Conservation (phyloP, 2,888 invertebrate species). For the Epiblema foenella region DNA sequence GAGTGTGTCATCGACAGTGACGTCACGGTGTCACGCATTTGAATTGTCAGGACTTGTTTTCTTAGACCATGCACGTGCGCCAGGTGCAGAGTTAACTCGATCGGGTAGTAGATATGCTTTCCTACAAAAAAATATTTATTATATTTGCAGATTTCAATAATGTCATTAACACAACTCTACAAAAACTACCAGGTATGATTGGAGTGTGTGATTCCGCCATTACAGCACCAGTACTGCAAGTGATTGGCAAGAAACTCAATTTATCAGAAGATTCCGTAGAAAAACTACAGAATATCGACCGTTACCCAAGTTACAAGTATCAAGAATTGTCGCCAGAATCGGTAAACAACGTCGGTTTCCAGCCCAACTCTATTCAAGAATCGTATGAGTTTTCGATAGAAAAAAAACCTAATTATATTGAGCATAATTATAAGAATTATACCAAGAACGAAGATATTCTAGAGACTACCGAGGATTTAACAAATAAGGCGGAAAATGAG, state of each 20-base stretch:
- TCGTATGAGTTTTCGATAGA: slow-evolving; percentile 20
- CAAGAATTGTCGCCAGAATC: slow-evolving; percentile 40
- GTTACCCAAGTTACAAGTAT: slow-evolving; percentile 40
- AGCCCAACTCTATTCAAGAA: slow-evolving; percentile 28
- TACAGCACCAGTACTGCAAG: slow-evolving; percentile 13
- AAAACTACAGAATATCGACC: slow-evolving; percentile 16
- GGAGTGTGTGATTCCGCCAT: slow-evolving; percentile 10
- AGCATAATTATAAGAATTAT: not conserved
- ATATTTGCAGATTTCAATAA: slow-evolving; percentile 31
- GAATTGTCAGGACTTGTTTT: too few species aligned
- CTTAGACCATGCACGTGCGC: too few species aligned
- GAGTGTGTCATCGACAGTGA: too few species aligned
- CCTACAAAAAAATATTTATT: too few species aligned
- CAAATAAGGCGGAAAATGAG: not conserved
- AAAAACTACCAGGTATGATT: slow-evolving; percentile 3
- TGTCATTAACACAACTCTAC: slow-evolving; percentile 29
- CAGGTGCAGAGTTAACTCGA: too few species aligned
- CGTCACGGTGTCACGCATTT: too few species aligned
- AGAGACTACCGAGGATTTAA: not conserved
- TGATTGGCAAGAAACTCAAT: slow-evolving; percentile 21
- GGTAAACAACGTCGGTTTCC: slow-evolving; percentile 35
- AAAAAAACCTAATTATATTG: not conserved
- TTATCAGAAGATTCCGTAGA: not conserved
- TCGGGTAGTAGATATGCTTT: too few species aligned
- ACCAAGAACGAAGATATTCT: slow-evolving; percentile 15